Percentiles rank a stretch among this genome's conserved stretches.
These are phyloP conservation scores for Phortica magna DNA, from an alignment of 2,888 invertebrate genomes.

Conservation along the genomic window DNA sequence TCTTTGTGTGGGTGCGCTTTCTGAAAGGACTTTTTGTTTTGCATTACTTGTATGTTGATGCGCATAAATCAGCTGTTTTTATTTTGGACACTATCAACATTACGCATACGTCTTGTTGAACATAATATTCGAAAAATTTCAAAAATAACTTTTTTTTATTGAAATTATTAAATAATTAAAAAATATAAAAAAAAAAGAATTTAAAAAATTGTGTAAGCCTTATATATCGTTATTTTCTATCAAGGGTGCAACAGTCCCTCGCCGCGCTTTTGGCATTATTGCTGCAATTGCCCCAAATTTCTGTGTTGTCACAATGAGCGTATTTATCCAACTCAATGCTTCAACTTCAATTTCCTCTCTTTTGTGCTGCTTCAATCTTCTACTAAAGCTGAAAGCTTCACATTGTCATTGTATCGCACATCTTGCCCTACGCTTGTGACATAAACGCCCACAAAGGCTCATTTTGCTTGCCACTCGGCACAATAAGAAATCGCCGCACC, in stretches of 20 bases:
- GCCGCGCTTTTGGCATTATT: not conserved
- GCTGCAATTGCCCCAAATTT: not conserved
- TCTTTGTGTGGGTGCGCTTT: constrained; percentile 24
- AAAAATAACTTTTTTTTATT: not conserved
- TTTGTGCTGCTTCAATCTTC: not conserved
- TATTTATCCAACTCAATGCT: not conserved
- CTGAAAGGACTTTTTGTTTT: not conserved
- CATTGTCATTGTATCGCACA: not conserved
- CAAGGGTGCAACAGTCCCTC: too few species aligned
- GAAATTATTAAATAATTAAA: not conserved
- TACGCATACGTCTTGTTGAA: constrained; percentile 1
- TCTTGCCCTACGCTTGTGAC: not conserved
- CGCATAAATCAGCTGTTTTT: constrained; percentile 59
- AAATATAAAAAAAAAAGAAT: not conserved
- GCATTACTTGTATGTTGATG: not conserved
- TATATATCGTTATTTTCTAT: too few species aligned
- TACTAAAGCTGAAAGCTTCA: not conserved
- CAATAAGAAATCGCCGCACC: not conserved
- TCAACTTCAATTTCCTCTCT: not conserved
- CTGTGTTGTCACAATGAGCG: not conserved
- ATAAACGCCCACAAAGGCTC: not conserved
- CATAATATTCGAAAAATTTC: not conserved
- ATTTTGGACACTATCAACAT: constrained; percentile 19
- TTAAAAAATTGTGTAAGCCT: too few species aligned
- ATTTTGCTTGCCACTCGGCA: not conserved